A percentile compares a stretch with the other conserved stretches of the same genome.
These are phyloP conservation scores for Porites cylindrica DNA, from an alignment of 92 coral and sea anemone species.

Conservation along the genomic window DNA sequence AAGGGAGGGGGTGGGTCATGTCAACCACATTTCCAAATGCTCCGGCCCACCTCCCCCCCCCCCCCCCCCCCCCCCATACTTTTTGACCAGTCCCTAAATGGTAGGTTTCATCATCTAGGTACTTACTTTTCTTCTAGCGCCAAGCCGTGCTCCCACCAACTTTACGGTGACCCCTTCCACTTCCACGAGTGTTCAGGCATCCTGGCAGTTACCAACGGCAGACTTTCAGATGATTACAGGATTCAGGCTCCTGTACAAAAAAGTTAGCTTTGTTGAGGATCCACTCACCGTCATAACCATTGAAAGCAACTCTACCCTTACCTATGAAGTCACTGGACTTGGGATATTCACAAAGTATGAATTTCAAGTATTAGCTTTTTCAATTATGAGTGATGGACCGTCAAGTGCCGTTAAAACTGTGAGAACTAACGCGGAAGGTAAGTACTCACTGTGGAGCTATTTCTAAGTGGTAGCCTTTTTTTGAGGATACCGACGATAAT, in stretches of 20 bases:
- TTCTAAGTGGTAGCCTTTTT: too few species aligned
- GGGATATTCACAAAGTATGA: slow-evolving; percentile 11
- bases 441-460: not conserved
- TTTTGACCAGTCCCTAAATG: too few species aligned
- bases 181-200: slow-evolving; percentile 13
- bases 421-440: slow-evolving; percentile 6
- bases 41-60: too few species aligned
- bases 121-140: slow-evolving; percentile 19
- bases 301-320: not conserved
- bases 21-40: too few species aligned
- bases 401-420: not conserved
- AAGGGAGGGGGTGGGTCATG: too few species aligned
- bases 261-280: not conserved
- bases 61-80: too few species aligned
- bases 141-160: not conserved
- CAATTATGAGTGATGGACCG: slow-evolving; percentile 46
- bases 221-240: slow-evolving; percentile 1
- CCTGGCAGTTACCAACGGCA: slow-evolving; percentile 37
- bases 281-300: not conserved
- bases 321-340: slow-evolving; percentile 1
- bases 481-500: too few species aligned
- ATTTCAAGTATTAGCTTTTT: slow-evolving; percentile 49
- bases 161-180: not conserved
- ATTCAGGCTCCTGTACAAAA: slow-evolving; percentile 24
- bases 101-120: not conserved